These are phyloP conservation scores for Siniperca scherzeri DNA, from an alignment of 2,797 vertebrate genomes.

Conservation along the genomic window DNA sequence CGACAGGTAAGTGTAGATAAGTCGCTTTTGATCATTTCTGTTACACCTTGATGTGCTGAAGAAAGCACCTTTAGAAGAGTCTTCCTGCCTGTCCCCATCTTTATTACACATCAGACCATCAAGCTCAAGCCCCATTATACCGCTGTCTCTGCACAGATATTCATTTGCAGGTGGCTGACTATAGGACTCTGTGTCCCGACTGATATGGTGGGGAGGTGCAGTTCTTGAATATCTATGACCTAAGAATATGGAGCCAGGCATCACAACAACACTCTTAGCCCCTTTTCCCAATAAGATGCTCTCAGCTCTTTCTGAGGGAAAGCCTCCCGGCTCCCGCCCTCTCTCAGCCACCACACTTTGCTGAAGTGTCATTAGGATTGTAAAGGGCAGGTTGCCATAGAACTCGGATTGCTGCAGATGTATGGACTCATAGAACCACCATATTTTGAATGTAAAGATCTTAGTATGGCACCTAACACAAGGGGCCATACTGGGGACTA, in stretches of 20 bases:
- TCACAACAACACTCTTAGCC: slow-evolving; percentile 77
- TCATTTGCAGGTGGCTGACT: slow-evolving; percentile 62
- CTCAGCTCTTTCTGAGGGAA: slow-evolving; percentile 79
- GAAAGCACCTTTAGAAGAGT: slow-evolving; percentile 32
- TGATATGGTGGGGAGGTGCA: slow-evolving; percentile 53
- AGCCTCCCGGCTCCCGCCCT: slow-evolving; percentile 78
- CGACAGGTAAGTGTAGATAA: slow-evolving; percentile 28
- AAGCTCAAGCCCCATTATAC: slow-evolving; percentile 26
- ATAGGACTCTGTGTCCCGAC: slow-evolving; percentile 30
- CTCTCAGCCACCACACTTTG: slow-evolving; percentile 80
- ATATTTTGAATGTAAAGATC: slow-evolving; percentile 77
- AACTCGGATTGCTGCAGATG: slow-evolving; percentile 60
- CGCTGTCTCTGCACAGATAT: slow-evolving; percentile 12
- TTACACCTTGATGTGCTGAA: slow-evolving; percentile 8
- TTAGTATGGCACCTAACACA: slow-evolving; percentile 41
- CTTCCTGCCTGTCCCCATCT: slow-evolving; percentile 20
- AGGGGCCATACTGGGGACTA: slow-evolving; percentile 33
- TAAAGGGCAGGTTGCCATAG: slow-evolving; percentile 78
- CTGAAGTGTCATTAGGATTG: slow-evolving; percentile 81
- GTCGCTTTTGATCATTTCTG: slow-evolving; percentile 45
- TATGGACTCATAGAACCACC: slow-evolving; percentile 70
- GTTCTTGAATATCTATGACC: slow-evolving; percentile 78
- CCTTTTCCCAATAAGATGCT: slow-evolving; percentile 80
- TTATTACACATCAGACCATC: slow-evolving; percentile 42
- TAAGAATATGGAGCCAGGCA: slow-evolving; percentile 79